These are phyloP conservation scores for Synanthedon tipuliformis DNA, from an alignment of 2,888 invertebrate genomes.

Conservation along the genomic window DNA sequence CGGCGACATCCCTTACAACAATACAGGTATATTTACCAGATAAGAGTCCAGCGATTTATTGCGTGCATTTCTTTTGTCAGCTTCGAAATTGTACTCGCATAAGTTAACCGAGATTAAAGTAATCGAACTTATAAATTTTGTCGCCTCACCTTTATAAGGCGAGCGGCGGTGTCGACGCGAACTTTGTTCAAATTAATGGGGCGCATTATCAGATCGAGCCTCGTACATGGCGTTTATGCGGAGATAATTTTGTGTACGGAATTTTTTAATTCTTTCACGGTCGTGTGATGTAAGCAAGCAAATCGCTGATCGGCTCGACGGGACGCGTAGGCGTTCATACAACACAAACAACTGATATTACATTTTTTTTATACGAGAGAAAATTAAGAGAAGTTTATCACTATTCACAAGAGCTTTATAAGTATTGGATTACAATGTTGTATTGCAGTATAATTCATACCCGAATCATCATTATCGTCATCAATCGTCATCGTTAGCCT, in stretches of 20 bases:
- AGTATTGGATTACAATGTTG: no score
- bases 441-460: no score
- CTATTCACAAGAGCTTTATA: background rate
- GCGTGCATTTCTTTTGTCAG: constrained; percentile 71
- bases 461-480: no score
- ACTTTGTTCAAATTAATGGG: constrained; percentile 69
- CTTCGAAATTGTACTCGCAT: constrained; percentile 71
- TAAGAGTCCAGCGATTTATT: constrained; percentile 61
- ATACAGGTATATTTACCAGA: constrained; percentile 61
- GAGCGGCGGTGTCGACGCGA: constrained; percentile 65
- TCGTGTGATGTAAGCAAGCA: constrained; percentile 22
- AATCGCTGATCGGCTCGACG: constrained; percentile 2
- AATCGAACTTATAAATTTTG: constrained; percentile 72
- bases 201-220: constrained; percentile 66
- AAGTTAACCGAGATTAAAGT: constrained; percentile 71
- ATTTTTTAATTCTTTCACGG: constrained; percentile 46
- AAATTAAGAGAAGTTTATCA: background rate
- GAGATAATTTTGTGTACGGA: constrained; percentile 64
- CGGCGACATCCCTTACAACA: constrained; percentile 50
- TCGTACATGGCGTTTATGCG: constrained; percentile 68
- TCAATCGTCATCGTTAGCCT: no score
- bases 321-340: constrained; percentile 16
- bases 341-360: constrained; percentile 2
- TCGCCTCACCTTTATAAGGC: constrained; percentile 69
- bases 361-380: background rate